Evolutionary conservation across 2,113 vertebrate species (phyloP).

Genomic region (Leptodactylus fuscus): DNA sequence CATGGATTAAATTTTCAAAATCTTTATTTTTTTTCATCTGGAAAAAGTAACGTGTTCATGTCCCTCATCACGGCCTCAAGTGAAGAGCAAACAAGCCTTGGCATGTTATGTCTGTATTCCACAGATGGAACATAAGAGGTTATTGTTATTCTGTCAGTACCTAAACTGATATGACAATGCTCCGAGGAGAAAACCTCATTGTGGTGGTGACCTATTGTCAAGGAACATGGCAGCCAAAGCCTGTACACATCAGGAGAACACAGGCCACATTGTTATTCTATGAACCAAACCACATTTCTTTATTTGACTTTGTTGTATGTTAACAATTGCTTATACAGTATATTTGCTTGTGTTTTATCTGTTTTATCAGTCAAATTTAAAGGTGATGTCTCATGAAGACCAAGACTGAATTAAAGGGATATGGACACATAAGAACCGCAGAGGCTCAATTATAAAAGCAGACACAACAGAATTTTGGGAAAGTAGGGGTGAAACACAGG

Average conservation of each 20-base stretch:
- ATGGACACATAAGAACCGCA: not conserved
- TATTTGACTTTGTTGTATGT: not conserved
- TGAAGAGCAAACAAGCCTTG: not conserved
- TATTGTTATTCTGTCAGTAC: constrained; percentile 12
- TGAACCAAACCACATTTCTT: not conserved
- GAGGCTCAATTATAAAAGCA: not conserved
- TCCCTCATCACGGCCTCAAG: constrained; percentile 1
- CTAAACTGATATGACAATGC: not conserved
- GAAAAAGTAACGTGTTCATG: not conserved
- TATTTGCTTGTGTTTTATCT: not conserved
- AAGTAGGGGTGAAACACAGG: not conserved
- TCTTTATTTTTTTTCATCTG: not conserved
- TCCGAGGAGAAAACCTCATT: not conserved
- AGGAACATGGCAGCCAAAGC: not conserved
- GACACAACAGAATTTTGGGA: not conserved
- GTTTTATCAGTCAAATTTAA: not conserved
- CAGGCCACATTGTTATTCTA: not conserved
- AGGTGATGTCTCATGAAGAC: not conserved
- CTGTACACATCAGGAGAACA: not conserved
- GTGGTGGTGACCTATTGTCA: constrained; percentile 1
- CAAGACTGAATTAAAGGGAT: not conserved
- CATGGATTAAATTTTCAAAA: not conserved
- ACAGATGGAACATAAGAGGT: not conserved
- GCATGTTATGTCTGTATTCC: not conserved
- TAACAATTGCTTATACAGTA: not conserved